Evolutionary conservation across 1,140 invertebrate species (phyloP).

Genomic region (Tyrophagus putrescentiae): DNA sequence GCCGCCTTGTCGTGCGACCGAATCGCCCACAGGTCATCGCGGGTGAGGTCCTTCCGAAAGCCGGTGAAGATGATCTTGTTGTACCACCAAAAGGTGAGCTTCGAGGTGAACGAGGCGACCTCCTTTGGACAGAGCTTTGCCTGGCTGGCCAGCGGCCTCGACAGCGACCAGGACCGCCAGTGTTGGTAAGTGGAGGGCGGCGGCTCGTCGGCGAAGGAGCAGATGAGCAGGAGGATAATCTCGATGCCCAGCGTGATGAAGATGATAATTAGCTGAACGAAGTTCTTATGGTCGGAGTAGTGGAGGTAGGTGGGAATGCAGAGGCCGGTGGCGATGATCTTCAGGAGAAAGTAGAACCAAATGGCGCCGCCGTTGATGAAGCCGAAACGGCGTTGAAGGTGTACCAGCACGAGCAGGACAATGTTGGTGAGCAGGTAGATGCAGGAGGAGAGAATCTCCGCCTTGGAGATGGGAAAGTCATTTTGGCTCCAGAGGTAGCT

Average conservation of each 20-base stretch:
- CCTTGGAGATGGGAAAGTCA: neutral
- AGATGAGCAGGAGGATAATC: neutral
- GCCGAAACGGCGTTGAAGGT: neutral
- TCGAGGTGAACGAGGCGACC: constrained; percentile 68
- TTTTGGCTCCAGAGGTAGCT: neutral
- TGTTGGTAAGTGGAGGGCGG: neutral
- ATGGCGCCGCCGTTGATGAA: constrained; percentile 8
- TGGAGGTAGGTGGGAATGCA: neutral
- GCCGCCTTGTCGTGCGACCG: neutral
- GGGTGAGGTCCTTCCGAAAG: neutral
- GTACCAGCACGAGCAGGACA: neutral
- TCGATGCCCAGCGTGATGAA: neutral
- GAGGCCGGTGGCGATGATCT: neutral
- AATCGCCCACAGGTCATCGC: constrained; percentile 11
- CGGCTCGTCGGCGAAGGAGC: neutral
- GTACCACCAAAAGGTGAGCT: constrained; percentile 38
- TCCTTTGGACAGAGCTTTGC: constrained; percentile 56
- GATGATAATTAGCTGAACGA: no score
- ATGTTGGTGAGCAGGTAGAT: neutral
- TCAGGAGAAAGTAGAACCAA: constrained; percentile 13
- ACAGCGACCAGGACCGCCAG: neutral
- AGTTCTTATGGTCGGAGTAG: neutral
- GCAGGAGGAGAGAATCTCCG: neutral
- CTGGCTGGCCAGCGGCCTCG: neutral
- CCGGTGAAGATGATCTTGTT: neutral